phyloP scores from a whole-genome alignment of 1,140 invertebrate genomes.

The Kradibia gibbosae region DNA sequence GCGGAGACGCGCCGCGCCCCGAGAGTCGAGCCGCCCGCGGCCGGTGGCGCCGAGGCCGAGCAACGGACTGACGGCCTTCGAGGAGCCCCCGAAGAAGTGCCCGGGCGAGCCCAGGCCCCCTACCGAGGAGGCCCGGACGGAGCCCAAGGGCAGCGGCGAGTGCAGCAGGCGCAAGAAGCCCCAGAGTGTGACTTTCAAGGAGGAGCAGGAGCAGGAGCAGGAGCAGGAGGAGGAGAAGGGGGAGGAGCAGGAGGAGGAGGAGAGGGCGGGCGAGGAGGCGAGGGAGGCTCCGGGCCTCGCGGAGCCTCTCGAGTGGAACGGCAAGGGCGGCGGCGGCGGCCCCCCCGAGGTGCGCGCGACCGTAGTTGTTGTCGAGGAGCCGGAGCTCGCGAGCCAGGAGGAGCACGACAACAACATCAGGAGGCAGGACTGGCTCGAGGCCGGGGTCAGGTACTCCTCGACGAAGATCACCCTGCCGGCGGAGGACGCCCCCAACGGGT shows the following conservation, averaged over 20 bases:
- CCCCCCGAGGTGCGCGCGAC: constrained; percentile 50
- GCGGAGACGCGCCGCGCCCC: constrained; percentile 6
- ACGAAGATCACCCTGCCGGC: constrained; percentile 68
- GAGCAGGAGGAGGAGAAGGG: not conserved
- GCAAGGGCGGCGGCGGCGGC: not conserved
- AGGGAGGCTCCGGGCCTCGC: not conserved
- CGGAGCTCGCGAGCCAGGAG: constrained; percentile 58
- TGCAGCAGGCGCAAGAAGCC: not conserved
- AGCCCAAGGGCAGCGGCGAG: not conserved
- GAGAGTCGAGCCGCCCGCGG: constrained; percentile 9
- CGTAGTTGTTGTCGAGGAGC: constrained; percentile 65
- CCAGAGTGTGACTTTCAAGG: constrained; percentile 65
- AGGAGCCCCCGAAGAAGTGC: not conserved
- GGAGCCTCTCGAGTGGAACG: not conserved
- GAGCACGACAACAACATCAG: constrained; percentile 66
- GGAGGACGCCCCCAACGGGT: constrained; percentile 61
- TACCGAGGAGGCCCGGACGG: not conserved
- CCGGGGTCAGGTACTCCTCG: constrained; percentile 69
- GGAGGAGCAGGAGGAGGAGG: not conserved
- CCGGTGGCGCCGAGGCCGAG: constrained; percentile 37
- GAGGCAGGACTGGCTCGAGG: constrained; percentile 69
- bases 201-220: constrained; percentile 55
- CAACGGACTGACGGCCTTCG: not conserved
- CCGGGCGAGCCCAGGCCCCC: not conserved
- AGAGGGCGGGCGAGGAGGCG: not conserved